Evolutionary conservation across 2,888 invertebrate species (phyloP), one percentile per base, ranked within the genome.

Genomic region (Lepidocyrtoides sp.): DNA sequence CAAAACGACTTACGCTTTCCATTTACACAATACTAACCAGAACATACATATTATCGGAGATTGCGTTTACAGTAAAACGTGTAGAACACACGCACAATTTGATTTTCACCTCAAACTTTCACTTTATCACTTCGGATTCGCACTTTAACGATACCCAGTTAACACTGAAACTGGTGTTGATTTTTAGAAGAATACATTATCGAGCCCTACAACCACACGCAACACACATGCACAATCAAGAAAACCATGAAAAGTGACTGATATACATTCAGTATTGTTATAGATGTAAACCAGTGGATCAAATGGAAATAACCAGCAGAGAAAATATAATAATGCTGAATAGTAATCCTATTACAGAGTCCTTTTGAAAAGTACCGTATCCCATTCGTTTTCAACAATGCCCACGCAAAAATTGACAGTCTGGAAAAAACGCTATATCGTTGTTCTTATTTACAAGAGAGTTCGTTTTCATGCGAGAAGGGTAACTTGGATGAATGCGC

Each of bases 351-450:
- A 54, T 57, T 29, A 36, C 12, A 57, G 85, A 85, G 72, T 23
- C 85, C 17, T 85, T 72, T 72, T 23, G 75, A 23, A 41, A 72
- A 54, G 85, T 51, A 72, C 85, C 14, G 20, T 75, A 51, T 85
- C 85, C 85, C n/a, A 20, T 84, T 12, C 14, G 10, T 57, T 72
- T 72, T 23, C 32, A 17, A 29, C 20, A 1, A 12, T 85, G 85
- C 85, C 85, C 85, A 85, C 85, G 85, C 85, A 85, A 57, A 54
- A 72, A 66, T 75, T 75, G 72, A 75, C 57, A 75, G 41, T 54
- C 41, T 17, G 10, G 63, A 1, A 29, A 26, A 57, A 57, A 20
- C 23, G 1, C 8, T 17, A 2, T 1, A n/a, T n/a, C 26, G 7
- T 60, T 12, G 29, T 29, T 23, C 63, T 63, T 36, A 7, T 7